A percentile compares a stretch with the other conserved stretches of the same genome.
Evolutionary conservation across 1,140 invertebrate species (phyloP).

Genomic region (Scaptomyza pallida): DNA sequence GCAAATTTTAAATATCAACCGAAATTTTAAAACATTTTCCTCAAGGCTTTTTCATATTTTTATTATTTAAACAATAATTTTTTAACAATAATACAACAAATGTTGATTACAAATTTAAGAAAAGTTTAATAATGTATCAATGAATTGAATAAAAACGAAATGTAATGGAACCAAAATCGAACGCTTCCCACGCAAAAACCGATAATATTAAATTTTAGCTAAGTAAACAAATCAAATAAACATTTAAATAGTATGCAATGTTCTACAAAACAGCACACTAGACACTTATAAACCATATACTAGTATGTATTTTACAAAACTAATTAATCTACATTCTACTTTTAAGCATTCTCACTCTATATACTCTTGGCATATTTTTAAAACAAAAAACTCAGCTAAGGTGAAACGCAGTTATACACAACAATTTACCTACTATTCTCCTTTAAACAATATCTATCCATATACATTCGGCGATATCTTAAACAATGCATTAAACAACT

Average conservation of each 20-base stretch:
- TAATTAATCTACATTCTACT: conserved; percentile 41
- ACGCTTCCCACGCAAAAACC: conserved; percentile 83
- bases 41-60: conserved; percentile 54
- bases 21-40: conserved; percentile 70
- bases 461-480: conserved; percentile 58
- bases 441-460: conserved; percentile 49
- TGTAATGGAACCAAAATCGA: conserved; percentile 83
- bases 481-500: conserved; percentile 44
- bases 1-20: conserved; percentile 69
- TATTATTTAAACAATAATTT: conserved; percentile 46
- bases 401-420: conserved; percentile 43
- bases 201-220: conserved; percentile 83
- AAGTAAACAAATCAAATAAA: conserved; percentile 36
- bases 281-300: conserved; percentile 27
- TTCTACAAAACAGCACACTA: conserved; percentile 24
- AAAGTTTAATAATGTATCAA: conserved; percentile 50
- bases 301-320: conserved; percentile 61
- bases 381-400: conserved; percentile 66
- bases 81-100: conserved; percentile 46
- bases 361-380: conserved; percentile 59
- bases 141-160: conserved; percentile 74
- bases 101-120: conserved; percentile 42
- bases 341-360: conserved; percentile 56
- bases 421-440: conserved; percentile 28
- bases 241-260: conserved; percentile 43